These are phyloP conservation scores for Sarotherodon lohbergeri DNA, from an alignment of 2,113 vertebrate species.

Conservation along the genomic window DNA sequence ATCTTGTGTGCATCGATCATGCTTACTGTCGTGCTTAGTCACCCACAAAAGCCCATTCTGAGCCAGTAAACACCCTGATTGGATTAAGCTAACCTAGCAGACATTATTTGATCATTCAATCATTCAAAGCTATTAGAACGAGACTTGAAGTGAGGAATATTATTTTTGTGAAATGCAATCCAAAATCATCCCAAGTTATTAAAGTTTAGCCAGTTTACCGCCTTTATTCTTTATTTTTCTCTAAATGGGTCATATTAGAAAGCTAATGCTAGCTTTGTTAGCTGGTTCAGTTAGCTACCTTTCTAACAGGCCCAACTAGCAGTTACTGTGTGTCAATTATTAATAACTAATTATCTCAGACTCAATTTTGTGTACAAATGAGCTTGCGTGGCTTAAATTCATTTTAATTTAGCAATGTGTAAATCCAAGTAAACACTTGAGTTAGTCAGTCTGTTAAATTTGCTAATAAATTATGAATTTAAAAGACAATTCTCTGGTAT, in stretches of 20 bases:
- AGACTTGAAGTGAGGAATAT: neutral
- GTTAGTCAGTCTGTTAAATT: neutral
- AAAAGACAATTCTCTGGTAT: neutral
- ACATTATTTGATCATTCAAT: neutral
- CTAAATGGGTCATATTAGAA: neutral
- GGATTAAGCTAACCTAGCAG: neutral
- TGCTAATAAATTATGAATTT: neutral
- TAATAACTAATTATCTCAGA: neutral
- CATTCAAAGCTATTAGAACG: neutral
- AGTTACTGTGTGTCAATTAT: neutral
- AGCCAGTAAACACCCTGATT: neutral
- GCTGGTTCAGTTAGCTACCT: neutral
- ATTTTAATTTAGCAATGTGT: neutral
- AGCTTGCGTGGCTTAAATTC: neutral
- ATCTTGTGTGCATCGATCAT: neutral
- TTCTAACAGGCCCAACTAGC: neutral
- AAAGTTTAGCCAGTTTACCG: neutral
- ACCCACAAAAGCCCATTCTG: neutral
- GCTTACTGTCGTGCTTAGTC: neutral
- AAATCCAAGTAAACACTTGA: neutral
- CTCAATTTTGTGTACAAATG: neutral
- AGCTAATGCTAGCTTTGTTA: neutral
- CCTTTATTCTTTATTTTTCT: neutral
- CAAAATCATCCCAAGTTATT: neutral
- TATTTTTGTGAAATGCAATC: neutral